These are phyloP conservation scores for Riparia riparia DNA, from an alignment of 2,113 vertebrate genomes.

Conservation along the genomic window DNA sequence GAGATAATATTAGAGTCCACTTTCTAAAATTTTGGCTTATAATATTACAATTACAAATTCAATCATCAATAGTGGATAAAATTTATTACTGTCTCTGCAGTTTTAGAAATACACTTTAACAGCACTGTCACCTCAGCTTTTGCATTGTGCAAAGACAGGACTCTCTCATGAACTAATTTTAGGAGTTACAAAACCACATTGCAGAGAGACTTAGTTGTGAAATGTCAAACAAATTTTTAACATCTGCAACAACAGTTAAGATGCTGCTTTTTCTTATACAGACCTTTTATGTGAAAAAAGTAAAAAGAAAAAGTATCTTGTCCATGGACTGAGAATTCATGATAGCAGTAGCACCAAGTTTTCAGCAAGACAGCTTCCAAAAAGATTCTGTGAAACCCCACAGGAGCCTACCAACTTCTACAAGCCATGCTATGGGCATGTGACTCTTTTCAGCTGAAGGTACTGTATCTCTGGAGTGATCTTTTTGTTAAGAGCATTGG, in stretches of 20 bases:
- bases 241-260: not conserved
- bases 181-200: not conserved
- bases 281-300: slow-evolving; percentile 16
- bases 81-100: not conserved
- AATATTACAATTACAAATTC: not conserved
- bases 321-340: slow-evolving; percentile 59
- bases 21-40: not conserved
- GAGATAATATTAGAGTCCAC: not conserved
- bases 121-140: not conserved
- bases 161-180: not conserved
- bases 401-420: slow-evolving; percentile 63
- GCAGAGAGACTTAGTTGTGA: not conserved
- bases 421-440: slow-evolving; percentile 58
- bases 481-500: slow-evolving; percentile 76
- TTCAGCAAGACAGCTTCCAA: slow-evolving; percentile 58
- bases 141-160: not conserved
- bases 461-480: slow-evolving; percentile 71
- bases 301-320: slow-evolving; percentile 49
- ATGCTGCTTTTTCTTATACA: not conserved
- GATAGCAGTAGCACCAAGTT: slow-evolving; percentile 47
- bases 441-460: slow-evolving; percentile 71
- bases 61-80: not conserved
- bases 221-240: slow-evolving; percentile 28
- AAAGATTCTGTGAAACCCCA: slow-evolving; percentile 68
- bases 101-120: not conserved